Evolutionary conservation across 2,888 invertebrate species (phyloP).

Genomic region (Salticus scenicus): DNA sequence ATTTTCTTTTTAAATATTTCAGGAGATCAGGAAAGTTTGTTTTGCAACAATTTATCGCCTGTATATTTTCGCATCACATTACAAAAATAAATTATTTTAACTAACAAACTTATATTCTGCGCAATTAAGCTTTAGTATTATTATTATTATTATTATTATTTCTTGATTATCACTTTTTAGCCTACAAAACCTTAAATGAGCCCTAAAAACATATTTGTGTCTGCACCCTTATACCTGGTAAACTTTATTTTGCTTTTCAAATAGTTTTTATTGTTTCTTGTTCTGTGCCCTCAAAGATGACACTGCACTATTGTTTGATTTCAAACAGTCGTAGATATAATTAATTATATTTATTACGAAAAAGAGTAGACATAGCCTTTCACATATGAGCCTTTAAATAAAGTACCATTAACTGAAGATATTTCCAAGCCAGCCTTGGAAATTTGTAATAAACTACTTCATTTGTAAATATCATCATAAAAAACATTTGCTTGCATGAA

Average conservation of each 20-base stretch:
- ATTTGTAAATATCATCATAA: slow-evolving; percentile 55
- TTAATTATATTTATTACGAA: slow-evolving; percentile 46
- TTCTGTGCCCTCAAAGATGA: slow-evolving; percentile 40
- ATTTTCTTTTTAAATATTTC: no score
- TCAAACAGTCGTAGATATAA: slow-evolving; percentile 34
- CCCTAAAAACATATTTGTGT: neutral
- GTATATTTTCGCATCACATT: no score
- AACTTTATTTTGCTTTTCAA: neutral
- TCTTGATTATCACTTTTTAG: no score
- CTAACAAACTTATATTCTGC: no score
- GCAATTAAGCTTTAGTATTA: no score
- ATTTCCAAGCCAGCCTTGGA: slow-evolving; percentile 27
- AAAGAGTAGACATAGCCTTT: slow-evolving; percentile 51
- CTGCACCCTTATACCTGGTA: neutral
- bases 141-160: no score
- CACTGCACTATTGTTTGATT: slow-evolving; percentile 51
- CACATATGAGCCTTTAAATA: slow-evolving; percentile 61
- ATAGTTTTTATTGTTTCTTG: neutral
- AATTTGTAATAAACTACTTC: slow-evolving; percentile 52
- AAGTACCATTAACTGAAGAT: slow-evolving; percentile 37
- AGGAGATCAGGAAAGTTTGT: no score
- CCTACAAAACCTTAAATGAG: neutral
- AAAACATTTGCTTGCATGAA: slow-evolving; percentile 44
- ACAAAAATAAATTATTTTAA: no score
- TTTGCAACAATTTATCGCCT: no score